phyloP scores from a whole-genome alignment of 2,113 vertebrate species.

The Pteruthius melanotis region DNA sequence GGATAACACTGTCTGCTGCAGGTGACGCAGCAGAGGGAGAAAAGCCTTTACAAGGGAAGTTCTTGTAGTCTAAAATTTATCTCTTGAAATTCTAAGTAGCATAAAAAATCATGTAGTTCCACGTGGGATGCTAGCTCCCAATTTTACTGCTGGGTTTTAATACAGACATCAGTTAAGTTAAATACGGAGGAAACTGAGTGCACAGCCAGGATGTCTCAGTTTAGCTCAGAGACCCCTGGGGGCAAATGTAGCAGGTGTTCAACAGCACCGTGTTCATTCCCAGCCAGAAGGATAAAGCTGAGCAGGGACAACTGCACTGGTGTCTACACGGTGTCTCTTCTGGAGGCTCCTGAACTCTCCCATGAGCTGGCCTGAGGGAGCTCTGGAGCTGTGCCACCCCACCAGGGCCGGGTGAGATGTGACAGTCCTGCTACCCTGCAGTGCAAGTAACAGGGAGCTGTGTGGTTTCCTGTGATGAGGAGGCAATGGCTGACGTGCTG shows the following conservation, averaged over 20 bases:
- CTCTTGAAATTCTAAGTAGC: background rate
- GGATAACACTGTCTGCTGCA: background rate
- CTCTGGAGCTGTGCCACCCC: accelerated
- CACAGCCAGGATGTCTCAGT: background rate
- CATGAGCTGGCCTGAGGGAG: background rate
- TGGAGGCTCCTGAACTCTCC: background rate
- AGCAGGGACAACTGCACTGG: background rate
- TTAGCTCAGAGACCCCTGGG: background rate
- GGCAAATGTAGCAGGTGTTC: accelerated
- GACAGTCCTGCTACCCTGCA: accelerated
- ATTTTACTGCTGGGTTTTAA: background rate
- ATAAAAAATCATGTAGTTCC: background rate
- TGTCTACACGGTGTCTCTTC: background rate
- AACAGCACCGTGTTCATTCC: background rate
- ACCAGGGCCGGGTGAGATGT: accelerated
- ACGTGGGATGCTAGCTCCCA: background rate
- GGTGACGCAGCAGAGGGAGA: background rate
- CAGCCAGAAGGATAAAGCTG: background rate
- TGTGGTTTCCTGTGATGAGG: accelerated
- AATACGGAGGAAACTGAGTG: background rate
- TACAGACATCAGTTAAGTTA: background rate
- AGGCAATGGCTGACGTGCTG: background rate
- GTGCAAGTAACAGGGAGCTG: background rate
- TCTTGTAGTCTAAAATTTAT: background rate
- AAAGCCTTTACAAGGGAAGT: background rate